Evolutionary conservation across 1,140 invertebrate species (phyloP).

Genomic region (Glomeris maerens): DNA sequence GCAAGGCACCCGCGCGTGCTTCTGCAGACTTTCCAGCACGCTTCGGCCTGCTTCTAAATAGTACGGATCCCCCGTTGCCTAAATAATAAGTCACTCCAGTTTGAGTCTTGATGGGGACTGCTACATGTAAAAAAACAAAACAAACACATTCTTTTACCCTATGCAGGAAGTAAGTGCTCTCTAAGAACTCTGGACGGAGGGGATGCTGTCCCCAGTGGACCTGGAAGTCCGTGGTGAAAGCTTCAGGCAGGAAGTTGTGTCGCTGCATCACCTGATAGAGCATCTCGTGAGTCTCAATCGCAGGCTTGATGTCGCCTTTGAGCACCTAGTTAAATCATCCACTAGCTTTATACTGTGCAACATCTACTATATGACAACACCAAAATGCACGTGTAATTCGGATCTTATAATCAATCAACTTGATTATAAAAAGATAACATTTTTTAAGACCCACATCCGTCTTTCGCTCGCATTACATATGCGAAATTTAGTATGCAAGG

Average conservation of each 20-base stretch:
- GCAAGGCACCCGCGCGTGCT: slow-evolving; percentile 80
- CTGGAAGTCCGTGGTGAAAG: slow-evolving; percentile 85
- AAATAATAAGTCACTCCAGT: slow-evolving; percentile 19
- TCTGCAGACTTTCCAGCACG: slow-evolving; percentile 78
- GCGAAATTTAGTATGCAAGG: too few species aligned
- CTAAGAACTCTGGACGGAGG: slow-evolving; percentile 89
- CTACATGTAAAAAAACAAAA: slow-evolving; percentile 4
- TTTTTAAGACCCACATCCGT: too few species aligned
- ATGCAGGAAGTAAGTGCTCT: slow-evolving; percentile 95
- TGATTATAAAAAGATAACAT: too few species aligned
- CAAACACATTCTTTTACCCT: slow-evolving; percentile 26
- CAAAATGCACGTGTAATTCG: neutral
- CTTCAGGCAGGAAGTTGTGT: slow-evolving; percentile 96
- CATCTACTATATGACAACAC: neutral
- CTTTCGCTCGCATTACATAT: too few species aligned
- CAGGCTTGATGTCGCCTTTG: slow-evolving; percentile 87
- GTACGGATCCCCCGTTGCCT: slow-evolving; percentile 86
- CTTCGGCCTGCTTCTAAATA: slow-evolving; percentile 86
- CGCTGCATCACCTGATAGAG: slow-evolving; percentile 86
- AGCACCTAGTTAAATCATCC: slow-evolving; percentile 41
- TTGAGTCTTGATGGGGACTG: neutral
- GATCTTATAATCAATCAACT: too few species aligned
- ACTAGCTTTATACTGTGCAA: neutral
- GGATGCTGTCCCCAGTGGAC: slow-evolving; percentile 98
- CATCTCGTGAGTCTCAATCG: slow-evolving; percentile 94